These are phyloP conservation scores for Eristalis arbustorum DNA, from an alignment of 2,888 invertebrate species.

Conservation along the genomic window DNA sequence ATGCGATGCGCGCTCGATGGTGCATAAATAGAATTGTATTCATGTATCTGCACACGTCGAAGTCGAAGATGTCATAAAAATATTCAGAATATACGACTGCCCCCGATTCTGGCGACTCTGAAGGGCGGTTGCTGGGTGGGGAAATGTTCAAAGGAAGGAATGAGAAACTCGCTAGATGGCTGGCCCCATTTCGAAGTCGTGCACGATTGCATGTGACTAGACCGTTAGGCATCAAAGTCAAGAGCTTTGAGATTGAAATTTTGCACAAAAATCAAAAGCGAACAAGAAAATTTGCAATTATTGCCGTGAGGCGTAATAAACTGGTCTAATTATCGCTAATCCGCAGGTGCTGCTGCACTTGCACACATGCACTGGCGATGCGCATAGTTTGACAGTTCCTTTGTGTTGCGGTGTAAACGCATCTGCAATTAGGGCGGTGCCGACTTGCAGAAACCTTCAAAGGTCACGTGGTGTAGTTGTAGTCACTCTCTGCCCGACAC, in stretches of 20 bases:
- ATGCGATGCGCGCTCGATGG: conserved; percentile 36
- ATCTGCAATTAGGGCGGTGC: conserved; percentile 19
- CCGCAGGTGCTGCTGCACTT: conserved; percentile 9
- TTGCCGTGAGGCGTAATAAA: neutral
- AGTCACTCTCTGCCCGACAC: neutral
- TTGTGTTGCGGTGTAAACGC: conserved; percentile 9
- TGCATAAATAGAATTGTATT: conserved; percentile 18
- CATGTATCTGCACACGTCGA: conserved; percentile 11
- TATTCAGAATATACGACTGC: conserved; percentile 28
- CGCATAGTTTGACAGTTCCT: conserved; percentile 38
- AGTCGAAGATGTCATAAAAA: conserved; percentile 38
- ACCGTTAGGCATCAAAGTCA: conserved; percentile 47
- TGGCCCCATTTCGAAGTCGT: conserved; percentile 32
- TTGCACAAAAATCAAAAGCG: neutral
- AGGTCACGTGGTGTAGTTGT: conserved; percentile 22
- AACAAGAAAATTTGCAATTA: neutral
- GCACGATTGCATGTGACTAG: conserved; percentile 56
- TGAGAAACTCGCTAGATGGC: conserved; percentile 26
- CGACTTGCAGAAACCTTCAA: conserved; percentile 37
- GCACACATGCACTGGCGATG: conserved; percentile 4
- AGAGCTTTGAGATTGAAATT: conserved; percentile 9
- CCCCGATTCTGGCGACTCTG: conserved; percentile 14
- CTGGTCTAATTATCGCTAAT: conserved; percentile 16
- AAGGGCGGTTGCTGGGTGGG: neutral
- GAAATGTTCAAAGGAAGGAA: neutral